Evolutionary conservation across 1,140 invertebrate genomes (phyloP), one percentile per base, ranked within the genome.

Genomic region (Maniola jurtina): DNA sequence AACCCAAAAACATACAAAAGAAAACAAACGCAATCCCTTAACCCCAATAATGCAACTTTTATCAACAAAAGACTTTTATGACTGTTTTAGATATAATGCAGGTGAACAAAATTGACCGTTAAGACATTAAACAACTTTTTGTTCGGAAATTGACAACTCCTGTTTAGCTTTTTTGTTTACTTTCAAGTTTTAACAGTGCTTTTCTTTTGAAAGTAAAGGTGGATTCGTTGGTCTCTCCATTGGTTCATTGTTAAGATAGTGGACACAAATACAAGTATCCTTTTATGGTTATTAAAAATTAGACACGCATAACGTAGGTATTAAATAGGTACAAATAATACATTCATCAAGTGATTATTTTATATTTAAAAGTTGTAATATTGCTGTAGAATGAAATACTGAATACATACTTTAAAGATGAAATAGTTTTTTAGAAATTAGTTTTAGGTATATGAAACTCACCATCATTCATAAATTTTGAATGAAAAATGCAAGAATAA

Each of bases 101-200:
- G 58, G 52, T 68, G 58, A 48, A 57, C 64, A 34, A 66, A 66
- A 45, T 68, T 15, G 50, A 71, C 69, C 66, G 67, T 72, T 69
- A 61, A 66, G 64, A 66, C 47, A 55, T 58, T 55, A 55, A 52
- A 40, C 11, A 13, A 16, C 2, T 45, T 47, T 66, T 64, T 63
- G 47, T 64, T 56, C 40, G 16, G 59, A 40, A 64, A 58, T 66
- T 63, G 70, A 62, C 66, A 63, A 68, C 66, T 72, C 54, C 66
- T 64, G 65, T 64, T n/a, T 45, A 15, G 5, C 33, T 14, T 45
- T 13, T 15, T n/a, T 38, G n/a, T 55, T n/a, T 14, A 25, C 3
- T 38, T 25, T 55, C 13, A 42, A 55, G 52, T 34, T 16, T 25
- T 33, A n/a, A 34, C 11, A 40, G 61, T 35, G 61, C 57, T 55